phyloP scores from a whole-genome alignment of 2,113 vertebrate genomes.

The Sander lucioperca region DNA sequence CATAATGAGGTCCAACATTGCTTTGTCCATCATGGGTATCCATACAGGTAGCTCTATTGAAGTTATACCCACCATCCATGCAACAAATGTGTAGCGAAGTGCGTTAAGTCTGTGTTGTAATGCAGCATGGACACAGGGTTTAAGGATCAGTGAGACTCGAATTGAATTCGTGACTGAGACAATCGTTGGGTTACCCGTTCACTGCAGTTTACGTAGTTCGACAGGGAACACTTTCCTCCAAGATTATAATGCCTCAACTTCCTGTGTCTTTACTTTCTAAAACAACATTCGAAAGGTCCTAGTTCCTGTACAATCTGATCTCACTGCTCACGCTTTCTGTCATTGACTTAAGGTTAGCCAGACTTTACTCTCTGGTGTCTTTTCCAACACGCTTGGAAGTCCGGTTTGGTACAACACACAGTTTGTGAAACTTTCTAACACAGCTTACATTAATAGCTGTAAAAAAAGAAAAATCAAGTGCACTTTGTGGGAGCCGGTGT shows the following conservation, averaged over 20 bases:
- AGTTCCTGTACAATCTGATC: neutral
- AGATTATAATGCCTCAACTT: neutral
- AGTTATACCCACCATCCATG: neutral
- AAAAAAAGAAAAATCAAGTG: slow-evolving; percentile 43
- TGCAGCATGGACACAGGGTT: slow-evolving; percentile 73
- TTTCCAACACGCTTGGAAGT: neutral
- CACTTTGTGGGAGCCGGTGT: slow-evolving; percentile 43
- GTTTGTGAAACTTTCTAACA: slow-evolving; percentile 22
- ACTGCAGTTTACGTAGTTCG: no score
- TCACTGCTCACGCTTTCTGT: neutral
- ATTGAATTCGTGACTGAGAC: no score
- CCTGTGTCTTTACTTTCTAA: neutral
- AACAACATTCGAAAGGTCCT: slow-evolving; percentile 1
- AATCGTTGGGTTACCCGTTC: no score
- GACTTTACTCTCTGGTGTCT: neutral
- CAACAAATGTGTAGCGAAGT: slow-evolving; percentile 7
- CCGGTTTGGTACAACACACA: slow-evolving; percentile 3
- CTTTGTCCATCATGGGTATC: slow-evolving; percentile 1
- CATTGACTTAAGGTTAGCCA: neutral
- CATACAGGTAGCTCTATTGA: neutral
- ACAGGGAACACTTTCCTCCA: neutral
- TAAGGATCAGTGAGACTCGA: slow-evolving; percentile 30
- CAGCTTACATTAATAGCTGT: neutral
- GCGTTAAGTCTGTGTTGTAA: slow-evolving; percentile 28
- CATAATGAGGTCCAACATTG: slow-evolving; percentile 12